Percentiles rank a stretch among this genome's conserved stretches.
Evolutionary conservation across 2,888 invertebrate genomes (phyloP).

Genomic region (Spialia ferax): DNA sequence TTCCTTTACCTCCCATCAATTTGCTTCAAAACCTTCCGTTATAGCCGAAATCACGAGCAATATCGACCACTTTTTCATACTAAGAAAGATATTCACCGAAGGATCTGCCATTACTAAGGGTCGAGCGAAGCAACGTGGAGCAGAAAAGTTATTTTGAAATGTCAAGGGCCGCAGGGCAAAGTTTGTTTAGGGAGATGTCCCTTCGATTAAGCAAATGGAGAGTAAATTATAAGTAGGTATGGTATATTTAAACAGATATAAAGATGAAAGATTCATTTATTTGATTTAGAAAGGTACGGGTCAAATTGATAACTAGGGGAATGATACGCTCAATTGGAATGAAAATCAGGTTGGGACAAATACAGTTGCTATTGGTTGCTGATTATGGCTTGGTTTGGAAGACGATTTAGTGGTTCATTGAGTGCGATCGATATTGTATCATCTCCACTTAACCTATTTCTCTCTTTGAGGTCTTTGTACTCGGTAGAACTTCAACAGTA

Average conservation of each 20-base stretch:
- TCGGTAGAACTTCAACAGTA: too few relatives aligned
- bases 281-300: not conserved
- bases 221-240: not conserved
- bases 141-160: slow-evolving; percentile 15
- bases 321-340: not conserved
- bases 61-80: slow-evolving; percentile 33
- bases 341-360: not conserved
- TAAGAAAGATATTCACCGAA: slow-evolving; percentile 15
- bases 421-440: not conserved
- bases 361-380: not conserved
- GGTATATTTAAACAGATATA: not conserved
- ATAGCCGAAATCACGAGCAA: slow-evolving; percentile 12
- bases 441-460: not conserved
- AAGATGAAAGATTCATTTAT: not conserved
- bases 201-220: slow-evolving; percentile 5
- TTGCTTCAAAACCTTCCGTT: slow-evolving; percentile 29
- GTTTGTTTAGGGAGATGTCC: slow-evolving; percentile 12
- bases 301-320: not conserved
- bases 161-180: slow-evolving; percentile 1
- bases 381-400: too few relatives aligned
- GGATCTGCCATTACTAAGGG: slow-evolving; percentile 13
- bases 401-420: not conserved
- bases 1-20: slow-evolving; percentile 36
- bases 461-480: too few relatives aligned
- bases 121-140: not conserved